Base-by-base conservation (phyloP, 2,888 invertebrate species). In the Oegoconia quadripuncta region DNA sequence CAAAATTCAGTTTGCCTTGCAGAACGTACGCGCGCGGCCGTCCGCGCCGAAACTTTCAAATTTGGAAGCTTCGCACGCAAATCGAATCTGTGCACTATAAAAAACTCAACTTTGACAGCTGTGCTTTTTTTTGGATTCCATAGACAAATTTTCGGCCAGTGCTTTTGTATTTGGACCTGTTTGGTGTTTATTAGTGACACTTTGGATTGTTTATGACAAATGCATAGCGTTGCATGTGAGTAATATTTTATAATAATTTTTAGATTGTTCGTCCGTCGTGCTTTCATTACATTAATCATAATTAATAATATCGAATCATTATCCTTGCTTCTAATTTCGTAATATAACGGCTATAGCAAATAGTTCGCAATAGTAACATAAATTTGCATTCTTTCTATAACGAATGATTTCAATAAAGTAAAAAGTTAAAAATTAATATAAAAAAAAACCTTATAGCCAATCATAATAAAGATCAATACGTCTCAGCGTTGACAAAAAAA, bases 1-100 rank as follows among this genome's bases (percentile, higher is more conserved):
- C 83, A 76, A 81, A 82, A 82, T 77, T 87, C 81, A 86, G 84
- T 84, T 78, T 59, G 78, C 73, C 74, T 66, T 68, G 77, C 65
- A 72, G 73, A 73, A 71, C 77, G 81, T 77, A 74, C 71, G 81
- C 82, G 86, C 81, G 72, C 82, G 81, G 79, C 74, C 80, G 50
- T 64, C 62, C 75, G 79, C 80, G 77, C 73, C 76, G 58, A 80
- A 81, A 72, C 64, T 79, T 81, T 76, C 68, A 69, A 76, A 75
- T 75, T 79, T 65, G 69, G 73, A 71, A 74, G 64, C 71, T 69
- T 65, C 60, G 52, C 55, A 58, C 52, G 64, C 58, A 59, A 59
- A 55, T 61, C 17, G 6, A 16, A 7, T 30, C 5, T n/a, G 30
- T 14, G 22, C 4, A 30, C 22, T 4, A 23, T 30, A 30, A 37